Conservation (phyloP, 2,797 vertebrate genomes). For the Nannoperca obscura region DNA sequence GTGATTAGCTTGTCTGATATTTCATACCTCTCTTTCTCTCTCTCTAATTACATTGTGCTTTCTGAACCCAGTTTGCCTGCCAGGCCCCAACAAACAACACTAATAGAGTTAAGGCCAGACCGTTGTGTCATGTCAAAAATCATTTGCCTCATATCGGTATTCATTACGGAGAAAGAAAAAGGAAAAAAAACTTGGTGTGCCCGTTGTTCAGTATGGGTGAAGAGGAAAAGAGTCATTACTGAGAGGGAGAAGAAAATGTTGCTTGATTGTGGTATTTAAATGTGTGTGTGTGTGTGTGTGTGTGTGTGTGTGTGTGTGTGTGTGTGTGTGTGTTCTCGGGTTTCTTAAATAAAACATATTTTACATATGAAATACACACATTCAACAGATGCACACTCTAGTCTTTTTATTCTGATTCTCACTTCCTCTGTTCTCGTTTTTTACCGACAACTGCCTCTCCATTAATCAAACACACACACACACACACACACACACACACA, state of each 20-base stretch:
- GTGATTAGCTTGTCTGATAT: conserved; percentile 80
- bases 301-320: conserved; percentile 16
- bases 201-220: conserved; percentile 1
- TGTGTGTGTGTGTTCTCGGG: conserved; percentile 4
- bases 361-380: conserved; percentile 53
- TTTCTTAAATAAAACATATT: neutral
- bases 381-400: conserved; percentile 2
- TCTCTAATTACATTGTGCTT: conserved; percentile 81
- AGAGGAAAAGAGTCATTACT: conserved; percentile 1
- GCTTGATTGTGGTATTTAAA: conserved; percentile 14
- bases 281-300: conserved; percentile 10
- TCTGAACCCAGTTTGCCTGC: conserved; percentile 74
- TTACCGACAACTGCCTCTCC: conserved; percentile 29
- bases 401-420: conserved; percentile 20
- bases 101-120: conserved; percentile 80
- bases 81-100: conserved; percentile 78
- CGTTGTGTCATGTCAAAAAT: conserved; percentile 81
- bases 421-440: conserved; percentile 8
- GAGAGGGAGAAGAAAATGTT: conserved; percentile 6
- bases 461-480: conserved; percentile 51
- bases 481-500: conserved; percentile 26
- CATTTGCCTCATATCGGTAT: conserved; percentile 74
- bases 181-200: neutral
- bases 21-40: conserved; percentile 68
- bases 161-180: conserved; percentile 54